phyloP scores from a whole-genome alignment of 2,888 invertebrate species.

The Axea sp. region DNA sequence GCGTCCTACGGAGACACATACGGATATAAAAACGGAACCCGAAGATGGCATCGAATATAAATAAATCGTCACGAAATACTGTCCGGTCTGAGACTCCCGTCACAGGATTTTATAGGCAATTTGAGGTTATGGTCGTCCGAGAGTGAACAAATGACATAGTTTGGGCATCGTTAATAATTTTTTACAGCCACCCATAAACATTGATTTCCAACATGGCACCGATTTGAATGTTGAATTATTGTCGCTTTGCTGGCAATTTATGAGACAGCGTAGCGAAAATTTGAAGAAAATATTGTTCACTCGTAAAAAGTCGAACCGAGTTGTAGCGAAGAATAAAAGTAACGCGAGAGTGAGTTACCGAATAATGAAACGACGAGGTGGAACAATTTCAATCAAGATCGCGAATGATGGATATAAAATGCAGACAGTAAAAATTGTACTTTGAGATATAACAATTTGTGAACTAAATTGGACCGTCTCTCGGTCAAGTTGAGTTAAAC shows the following conservation, averaged over 20 bases:
- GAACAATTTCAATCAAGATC: constrained; percentile 6
- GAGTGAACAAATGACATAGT: constrained; percentile 13
- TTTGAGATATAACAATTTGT: background rate
- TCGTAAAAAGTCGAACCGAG: constrained; percentile 27
- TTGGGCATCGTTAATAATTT: constrained; percentile 25
- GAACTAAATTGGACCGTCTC: constrained; percentile 1
- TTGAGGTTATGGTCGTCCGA: constrained; percentile 23
- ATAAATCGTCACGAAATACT: constrained; percentile 37
- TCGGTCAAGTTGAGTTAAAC: constrained; percentile 22
- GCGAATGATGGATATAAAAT: constrained; percentile 9
- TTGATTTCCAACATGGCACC: constrained; percentile 32
- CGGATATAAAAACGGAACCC: constrained; percentile 17
- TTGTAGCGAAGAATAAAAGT: constrained; percentile 13
- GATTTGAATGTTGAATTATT: constrained; percentile 1
- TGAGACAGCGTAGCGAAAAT: constrained; percentile 8
- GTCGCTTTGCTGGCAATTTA: constrained; percentile 4
- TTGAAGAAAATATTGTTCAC: constrained; percentile 22
- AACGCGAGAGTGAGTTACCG: background rate
- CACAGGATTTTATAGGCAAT: constrained; percentile 29
- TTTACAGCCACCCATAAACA: constrained; percentile 5
- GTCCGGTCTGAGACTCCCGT: too few species aligned
- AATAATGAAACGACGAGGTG: constrained; percentile 7
- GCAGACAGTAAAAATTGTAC: constrained; percentile 1
- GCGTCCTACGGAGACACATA: constrained; percentile 41
- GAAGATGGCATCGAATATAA: constrained; percentile 37